Evolutionary conservation across 2,888 invertebrate species (phyloP).

Genomic region (Lampropteryx suffumata): DNA sequence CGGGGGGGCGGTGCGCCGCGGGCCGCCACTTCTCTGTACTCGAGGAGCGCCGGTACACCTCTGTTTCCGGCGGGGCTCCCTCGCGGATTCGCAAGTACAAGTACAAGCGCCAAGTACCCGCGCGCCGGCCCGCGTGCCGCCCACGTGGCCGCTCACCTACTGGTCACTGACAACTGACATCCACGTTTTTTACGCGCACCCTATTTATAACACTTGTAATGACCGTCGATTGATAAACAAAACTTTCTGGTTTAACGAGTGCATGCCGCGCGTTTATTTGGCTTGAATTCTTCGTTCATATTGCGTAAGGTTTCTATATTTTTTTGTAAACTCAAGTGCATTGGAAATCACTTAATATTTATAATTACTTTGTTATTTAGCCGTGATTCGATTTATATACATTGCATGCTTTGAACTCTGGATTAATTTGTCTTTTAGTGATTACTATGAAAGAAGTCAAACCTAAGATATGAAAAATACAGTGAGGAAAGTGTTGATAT

Average conservation of each 20-base stretch:
- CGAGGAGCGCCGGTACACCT: slow-evolving; percentile 81
- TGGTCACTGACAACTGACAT: slow-evolving; percentile 40
- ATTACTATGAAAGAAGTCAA: background rate
- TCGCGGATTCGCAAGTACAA: slow-evolving; percentile 71
- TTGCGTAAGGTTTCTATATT: slow-evolving; percentile 15
- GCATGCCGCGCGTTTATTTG: slow-evolving; percentile 15
- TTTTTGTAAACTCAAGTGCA: slow-evolving; percentile 8
- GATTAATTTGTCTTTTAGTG: no score
- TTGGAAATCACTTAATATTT: slow-evolving; percentile 4
- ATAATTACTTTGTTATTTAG: background rate
- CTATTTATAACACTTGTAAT: slow-evolving; percentile 62
- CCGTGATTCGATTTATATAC: no score
- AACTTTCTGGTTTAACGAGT: slow-evolving; percentile 35
- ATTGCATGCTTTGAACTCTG: no score
- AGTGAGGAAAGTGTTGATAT: slow-evolving; percentile 21
- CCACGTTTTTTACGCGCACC: slow-evolving; percentile 58
- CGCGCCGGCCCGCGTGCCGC: slow-evolving; percentile 65
- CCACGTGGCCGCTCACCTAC: slow-evolving; percentile 70
- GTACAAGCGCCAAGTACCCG: slow-evolving; percentile 54
- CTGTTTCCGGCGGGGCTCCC: slow-evolving; percentile 80
- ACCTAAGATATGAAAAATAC: background rate
- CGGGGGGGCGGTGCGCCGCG: slow-evolving; percentile 68
- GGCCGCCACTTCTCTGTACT: slow-evolving; percentile 80
- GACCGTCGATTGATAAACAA: slow-evolving; percentile 52
- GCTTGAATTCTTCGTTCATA: slow-evolving; percentile 10